Conservation (phyloP, 2,113 vertebrate genomes). For the Catagonus wagneri region DNA sequence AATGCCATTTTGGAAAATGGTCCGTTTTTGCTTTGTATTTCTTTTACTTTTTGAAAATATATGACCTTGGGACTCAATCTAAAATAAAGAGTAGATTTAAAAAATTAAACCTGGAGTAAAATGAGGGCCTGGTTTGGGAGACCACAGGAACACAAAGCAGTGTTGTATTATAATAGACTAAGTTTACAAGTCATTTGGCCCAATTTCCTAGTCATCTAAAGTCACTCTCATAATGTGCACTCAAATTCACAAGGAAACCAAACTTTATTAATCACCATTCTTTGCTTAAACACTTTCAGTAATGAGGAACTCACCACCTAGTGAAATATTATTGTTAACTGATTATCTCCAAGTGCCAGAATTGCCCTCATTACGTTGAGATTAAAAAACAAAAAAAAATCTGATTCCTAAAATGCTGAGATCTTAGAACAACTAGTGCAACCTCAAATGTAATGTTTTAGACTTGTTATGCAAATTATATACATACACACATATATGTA, state of each 20-base stretch:
- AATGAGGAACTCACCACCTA: background rate
- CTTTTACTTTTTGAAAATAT: background rate
- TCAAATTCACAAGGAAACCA: background rate
- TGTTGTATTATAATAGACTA: background rate
- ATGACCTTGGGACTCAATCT: background rate
- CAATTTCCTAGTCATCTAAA: background rate
- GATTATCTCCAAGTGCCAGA: background rate
- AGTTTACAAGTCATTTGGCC: too few species aligned
- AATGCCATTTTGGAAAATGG: background rate
- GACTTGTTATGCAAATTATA: background rate
- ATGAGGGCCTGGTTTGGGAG: background rate
- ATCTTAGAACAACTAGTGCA: background rate
- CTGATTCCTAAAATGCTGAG: background rate
- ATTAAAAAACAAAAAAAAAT: background rate
- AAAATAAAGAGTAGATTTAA: background rate
- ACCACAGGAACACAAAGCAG: background rate
- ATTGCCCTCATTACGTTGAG: background rate
- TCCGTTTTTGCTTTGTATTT: background rate
- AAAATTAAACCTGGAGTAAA: background rate
- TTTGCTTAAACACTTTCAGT: background rate
- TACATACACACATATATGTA: background rate
- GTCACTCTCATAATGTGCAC: fast-evolving
- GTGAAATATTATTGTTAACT: background rate
- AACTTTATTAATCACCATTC: background rate
- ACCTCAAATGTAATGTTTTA: background rate